Evolutionary conservation across 2,113 vertebrate genomes (phyloP), one percentile per base, ranked within the genome.

Genomic region (Hippocampus barbouri): DNA sequence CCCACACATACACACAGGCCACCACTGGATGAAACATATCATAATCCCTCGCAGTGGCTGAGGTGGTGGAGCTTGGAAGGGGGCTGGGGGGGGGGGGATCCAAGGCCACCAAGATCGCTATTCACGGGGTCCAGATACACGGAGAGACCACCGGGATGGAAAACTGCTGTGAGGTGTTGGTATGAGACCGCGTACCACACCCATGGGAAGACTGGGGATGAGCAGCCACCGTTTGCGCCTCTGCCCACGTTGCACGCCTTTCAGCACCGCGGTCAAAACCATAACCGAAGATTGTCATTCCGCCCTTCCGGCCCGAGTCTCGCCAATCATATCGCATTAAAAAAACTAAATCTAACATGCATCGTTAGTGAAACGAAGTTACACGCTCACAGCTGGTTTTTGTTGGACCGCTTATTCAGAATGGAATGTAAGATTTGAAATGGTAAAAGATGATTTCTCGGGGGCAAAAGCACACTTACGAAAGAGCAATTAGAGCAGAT

Each of bases 41-140:
- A 86, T 91, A 89, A 91, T 91, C 88, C 88, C 74, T 79, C 21
- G 59, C 70, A 76, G 10, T 12, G 54, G 21, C 54, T 21, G 23
- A 57, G 9, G 56, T 59, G 11, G 23, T 27, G 25, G 15, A 18
- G 27, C 27, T 34, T 59, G 23, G 56, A 59, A 14, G 23, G 64
- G 15, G 34, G 79, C 71, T 18, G 16, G 6, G 15, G 65, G 80
- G 71, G 79, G 47, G 12, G 49, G n/a, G 66, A 5, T 82, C 81
- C 76, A 69, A 80, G 88, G 88, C 88, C 89, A 90, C 89, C 89
- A 90, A 82, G 88, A 86, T 67, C 75, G 89, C 86, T 86, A 88
- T 87, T 89, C 83, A 89, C 69, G 83, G 69, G 69, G 75, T 73
- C 72, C 79, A 79, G 70, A 73, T 72, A 85, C 69, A 74, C 51